Conservation (phyloP, 2,888 invertebrate species). For the Theretra japonica region DNA sequence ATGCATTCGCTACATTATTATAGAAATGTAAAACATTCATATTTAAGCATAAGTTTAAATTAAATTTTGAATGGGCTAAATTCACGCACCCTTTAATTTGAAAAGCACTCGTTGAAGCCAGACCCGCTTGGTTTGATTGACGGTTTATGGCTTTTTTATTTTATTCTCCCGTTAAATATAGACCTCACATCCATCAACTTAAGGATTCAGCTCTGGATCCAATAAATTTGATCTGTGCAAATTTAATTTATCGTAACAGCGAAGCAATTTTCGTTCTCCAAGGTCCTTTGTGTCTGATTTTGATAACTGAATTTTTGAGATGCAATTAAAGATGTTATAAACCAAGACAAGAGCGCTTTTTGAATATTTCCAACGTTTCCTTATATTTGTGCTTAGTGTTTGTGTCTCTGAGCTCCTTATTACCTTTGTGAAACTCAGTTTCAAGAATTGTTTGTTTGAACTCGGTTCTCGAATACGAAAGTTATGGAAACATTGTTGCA, state of each 20-base stretch:
- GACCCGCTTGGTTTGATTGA: neutral
- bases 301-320: neutral
- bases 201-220: neutral
- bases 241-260: neutral
- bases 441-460: neutral
- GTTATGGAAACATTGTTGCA: too few species aligned
- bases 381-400: neutral
- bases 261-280: neutral
- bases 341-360: neutral
- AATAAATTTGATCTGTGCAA: neutral
- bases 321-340: neutral
- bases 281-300: neutral
- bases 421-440: neutral
- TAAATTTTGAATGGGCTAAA: neutral
- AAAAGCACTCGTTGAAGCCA: neutral
- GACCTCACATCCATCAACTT: neutral
- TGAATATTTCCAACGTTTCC: neutral
- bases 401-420: neutral
- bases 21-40: neutral
- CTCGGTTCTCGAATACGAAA: neutral
- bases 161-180: neutral
- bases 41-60: slow-evolving; percentile 11
- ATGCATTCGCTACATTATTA: slow-evolving; percentile 1
- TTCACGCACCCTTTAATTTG: slow-evolving; percentile 8
- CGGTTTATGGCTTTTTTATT: neutral